Evolutionary conservation across 2,888 invertebrate genomes (phyloP).

Genomic region (Heliconius erato): DNA sequence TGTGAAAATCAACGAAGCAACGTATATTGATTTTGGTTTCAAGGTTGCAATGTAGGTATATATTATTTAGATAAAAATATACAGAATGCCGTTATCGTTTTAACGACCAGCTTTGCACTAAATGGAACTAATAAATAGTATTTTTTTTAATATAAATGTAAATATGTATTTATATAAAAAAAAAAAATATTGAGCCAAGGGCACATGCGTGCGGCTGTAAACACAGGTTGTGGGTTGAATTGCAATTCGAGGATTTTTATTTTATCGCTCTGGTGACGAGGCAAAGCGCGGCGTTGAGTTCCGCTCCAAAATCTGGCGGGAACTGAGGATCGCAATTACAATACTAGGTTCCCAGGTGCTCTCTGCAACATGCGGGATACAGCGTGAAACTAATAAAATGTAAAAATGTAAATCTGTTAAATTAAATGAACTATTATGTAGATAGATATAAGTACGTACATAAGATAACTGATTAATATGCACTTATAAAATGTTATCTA

Average conservation of each 20-base stretch:
- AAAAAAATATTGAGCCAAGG: too few species aligned
- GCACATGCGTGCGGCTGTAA: too few species aligned
- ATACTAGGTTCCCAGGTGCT: too few species aligned
- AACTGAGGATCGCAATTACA: too few species aligned
- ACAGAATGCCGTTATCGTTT: constrained; percentile 34
- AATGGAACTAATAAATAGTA: constrained; percentile 11
- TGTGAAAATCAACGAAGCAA: constrained; percentile 30
- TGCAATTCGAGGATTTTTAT: too few species aligned
- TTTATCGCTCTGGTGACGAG: too few species aligned
- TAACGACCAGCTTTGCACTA: constrained; percentile 34
- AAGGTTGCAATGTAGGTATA: constrained; percentile 32
- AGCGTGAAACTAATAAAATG: too few species aligned
- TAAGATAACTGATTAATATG: background rate
- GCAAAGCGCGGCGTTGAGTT: too few species aligned
- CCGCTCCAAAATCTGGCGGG: too few species aligned
- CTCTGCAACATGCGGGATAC: too few species aligned
- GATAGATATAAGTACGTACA: background rate
- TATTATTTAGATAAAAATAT: constrained; percentile 39
- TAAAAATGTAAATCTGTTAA: background rate
- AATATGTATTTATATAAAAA: background rate
- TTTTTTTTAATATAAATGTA: background rate
- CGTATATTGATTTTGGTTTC: constrained; percentile 33
- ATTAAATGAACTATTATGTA: background rate
- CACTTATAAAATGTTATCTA: constrained; percentile 5
- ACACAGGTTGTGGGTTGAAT: too few species aligned